Evolutionary conservation across 2,888 invertebrate genomes (phyloP).

Genomic region (Crocallis elinguaria): DNA sequence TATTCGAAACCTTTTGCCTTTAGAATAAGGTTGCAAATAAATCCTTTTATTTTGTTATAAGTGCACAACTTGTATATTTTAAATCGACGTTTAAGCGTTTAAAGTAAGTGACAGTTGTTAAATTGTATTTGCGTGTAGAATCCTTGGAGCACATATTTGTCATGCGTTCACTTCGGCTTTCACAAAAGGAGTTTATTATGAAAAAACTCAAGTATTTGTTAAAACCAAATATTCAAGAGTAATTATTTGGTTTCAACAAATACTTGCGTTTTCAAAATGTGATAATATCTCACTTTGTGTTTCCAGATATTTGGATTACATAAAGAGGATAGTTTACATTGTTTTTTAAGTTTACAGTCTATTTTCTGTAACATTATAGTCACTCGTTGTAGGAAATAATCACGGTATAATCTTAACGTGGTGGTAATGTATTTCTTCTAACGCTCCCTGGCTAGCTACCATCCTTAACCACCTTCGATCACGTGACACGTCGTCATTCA

Average conservation of each 20-base stretch:
- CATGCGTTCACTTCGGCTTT: slow-evolving; percentile 31
- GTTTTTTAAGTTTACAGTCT: too few species aligned
- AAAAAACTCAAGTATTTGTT: too few species aligned
- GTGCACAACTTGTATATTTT: slow-evolving; percentile 14
- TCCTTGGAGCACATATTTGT: slow-evolving; percentile 45
- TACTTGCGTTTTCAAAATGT: slow-evolving; percentile 3
- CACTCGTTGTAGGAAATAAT: too few species aligned
- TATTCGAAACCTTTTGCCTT: slow-evolving; percentile 8
- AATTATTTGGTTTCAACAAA: background rate
- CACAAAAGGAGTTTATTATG: slow-evolving; percentile 20
- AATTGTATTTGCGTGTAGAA: slow-evolving; percentile 34
- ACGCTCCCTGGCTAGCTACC: too few species aligned
- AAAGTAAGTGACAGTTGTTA: slow-evolving; percentile 31
- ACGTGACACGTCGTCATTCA: too few species aligned
- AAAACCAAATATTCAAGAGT: too few species aligned
- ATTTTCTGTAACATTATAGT: too few species aligned
- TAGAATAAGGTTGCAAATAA: slow-evolving; percentile 3
- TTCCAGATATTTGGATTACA: too few species aligned
- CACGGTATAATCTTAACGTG: too few species aligned
- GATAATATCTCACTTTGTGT: background rate
- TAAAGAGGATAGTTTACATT: too few species aligned
- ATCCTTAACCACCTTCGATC: too few species aligned
- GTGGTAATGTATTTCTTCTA: too few species aligned
- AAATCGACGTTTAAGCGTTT: slow-evolving; percentile 13
- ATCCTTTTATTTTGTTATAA: background rate